Evolutionary conservation across 2,888 invertebrate genomes (phyloP).

Genomic region (Hypena proboscidalis): DNA sequence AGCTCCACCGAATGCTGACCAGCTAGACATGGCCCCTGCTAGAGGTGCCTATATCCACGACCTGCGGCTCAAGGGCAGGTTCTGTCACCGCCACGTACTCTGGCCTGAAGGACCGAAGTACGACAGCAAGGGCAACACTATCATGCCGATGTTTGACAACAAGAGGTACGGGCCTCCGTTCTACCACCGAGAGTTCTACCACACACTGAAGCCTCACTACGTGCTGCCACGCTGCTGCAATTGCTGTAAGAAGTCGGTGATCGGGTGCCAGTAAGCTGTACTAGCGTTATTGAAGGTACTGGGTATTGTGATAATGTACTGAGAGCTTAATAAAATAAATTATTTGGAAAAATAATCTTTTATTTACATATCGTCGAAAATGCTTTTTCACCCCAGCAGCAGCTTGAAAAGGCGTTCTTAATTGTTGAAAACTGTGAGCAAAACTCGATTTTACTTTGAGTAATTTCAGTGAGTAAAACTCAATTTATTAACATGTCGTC

Average conservation of each 20-base stretch:
- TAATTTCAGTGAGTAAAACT: too few species aligned
- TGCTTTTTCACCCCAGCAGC: too few species aligned
- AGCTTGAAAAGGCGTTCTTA: too few species aligned
- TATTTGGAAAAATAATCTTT: too few species aligned
- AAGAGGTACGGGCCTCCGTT: not conserved
- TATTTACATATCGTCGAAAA: too few species aligned
- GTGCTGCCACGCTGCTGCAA: constrained; percentile 72
- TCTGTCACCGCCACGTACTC: constrained; percentile 67
- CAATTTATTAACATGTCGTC: too few species aligned
- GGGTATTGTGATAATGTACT: not conserved
- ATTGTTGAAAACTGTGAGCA: too few species aligned
- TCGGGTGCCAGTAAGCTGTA: constrained; percentile 63
- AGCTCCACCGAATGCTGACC: constrained; percentile 30
- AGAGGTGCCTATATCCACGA: constrained; percentile 48
- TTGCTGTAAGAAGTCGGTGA: constrained; percentile 73
- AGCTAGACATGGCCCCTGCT: constrained; percentile 67
- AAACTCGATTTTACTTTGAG: too few species aligned
- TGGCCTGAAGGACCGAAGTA: constrained; percentile 44
- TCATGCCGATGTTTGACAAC: constrained; percentile 40
- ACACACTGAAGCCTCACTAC: constrained; percentile 43
- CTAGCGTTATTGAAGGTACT: not conserved
- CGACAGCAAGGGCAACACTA: constrained; percentile 33
- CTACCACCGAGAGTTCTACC: constrained; percentile 33
- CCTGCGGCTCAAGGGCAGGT: constrained; percentile 53
- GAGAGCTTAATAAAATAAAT: too few species aligned